Evolutionary conservation across 2,113 vertebrate species (phyloP).

Genomic region (Chauna torquata): DNA sequence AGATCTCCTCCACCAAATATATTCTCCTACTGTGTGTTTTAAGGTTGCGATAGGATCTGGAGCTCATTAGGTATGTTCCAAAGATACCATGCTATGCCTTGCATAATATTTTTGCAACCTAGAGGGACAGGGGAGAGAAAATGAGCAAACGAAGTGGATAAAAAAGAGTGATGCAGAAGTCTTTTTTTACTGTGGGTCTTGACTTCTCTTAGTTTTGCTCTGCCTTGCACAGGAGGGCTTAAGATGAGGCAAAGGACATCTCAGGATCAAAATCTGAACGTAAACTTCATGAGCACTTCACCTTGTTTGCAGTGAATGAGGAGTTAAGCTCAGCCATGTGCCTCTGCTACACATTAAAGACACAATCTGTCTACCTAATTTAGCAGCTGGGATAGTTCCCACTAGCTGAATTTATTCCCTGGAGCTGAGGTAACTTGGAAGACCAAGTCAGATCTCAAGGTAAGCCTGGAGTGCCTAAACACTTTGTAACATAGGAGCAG

Average conservation of each 20-base stretch:
- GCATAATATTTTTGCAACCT: neutral
- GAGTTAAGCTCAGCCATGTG: neutral
- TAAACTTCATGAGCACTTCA: neutral
- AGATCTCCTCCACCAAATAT: neutral
- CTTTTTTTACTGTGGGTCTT: neutral
- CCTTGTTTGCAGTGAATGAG: neutral
- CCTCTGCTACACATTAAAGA: neutral
- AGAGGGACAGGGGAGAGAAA: neutral
- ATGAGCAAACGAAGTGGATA: neutral
- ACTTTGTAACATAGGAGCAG: neutral
- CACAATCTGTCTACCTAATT: constrained; percentile 7
- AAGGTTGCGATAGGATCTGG: neutral
- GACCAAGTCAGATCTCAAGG: neutral
- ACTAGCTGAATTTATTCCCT: constrained; percentile 23
- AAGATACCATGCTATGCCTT: neutral
- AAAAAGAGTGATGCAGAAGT: neutral
- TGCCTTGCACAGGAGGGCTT: neutral
- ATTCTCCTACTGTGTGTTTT: neutral
- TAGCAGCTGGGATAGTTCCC: constrained; percentile 7
- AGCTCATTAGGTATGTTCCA: neutral
- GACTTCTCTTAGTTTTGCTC: neutral
- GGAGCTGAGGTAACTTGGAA: constrained; percentile 35
- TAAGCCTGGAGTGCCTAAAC: neutral
- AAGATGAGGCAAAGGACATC: neutral
- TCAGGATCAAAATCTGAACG: neutral